Conservation (phyloP, 2,113 vertebrate species). For the Lagenorhynchus albirostris region DNA sequence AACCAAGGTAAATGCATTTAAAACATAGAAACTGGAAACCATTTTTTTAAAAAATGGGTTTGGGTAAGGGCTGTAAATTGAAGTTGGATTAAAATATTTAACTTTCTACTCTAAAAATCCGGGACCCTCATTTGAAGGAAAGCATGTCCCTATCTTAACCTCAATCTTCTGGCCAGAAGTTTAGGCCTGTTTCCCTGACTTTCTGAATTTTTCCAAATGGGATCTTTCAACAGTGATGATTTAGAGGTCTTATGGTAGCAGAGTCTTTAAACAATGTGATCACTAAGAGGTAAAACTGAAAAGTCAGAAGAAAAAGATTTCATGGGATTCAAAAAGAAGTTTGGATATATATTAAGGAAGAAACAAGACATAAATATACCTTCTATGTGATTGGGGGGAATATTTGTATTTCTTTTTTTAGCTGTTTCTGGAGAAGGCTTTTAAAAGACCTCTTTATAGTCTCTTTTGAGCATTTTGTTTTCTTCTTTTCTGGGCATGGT, state of each 20-base stretch:
- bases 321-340: not conserved
- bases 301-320: not conserved
- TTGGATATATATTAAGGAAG: not conserved
- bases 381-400: not conserved
- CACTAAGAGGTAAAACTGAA: not conserved
- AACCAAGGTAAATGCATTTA: not conserved
- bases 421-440: slow-evolving; percentile 38
- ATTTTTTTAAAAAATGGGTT: not conserved
- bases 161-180: not conserved
- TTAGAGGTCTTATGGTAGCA: not conserved
- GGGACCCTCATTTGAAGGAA: slow-evolving; percentile 1
- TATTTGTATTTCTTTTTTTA: slow-evolving; percentile 42
- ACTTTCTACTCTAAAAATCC: not conserved
- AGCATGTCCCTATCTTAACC: not conserved
- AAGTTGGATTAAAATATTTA: not conserved
- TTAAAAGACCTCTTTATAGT: slow-evolving; percentile 50
- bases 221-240: not conserved
- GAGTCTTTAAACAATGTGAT: not conserved
- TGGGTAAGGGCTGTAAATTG: not conserved
- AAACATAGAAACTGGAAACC: not conserved
- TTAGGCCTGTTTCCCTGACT: not conserved
- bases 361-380: not conserved
- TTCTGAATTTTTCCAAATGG: not conserved
- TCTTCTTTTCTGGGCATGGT: slow-evolving; percentile 68
- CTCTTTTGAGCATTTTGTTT: slow-evolving; percentile 51